A percentile compares a stretch with the other conserved stretches of the same genome.
Evolutionary conservation across 2,797 vertebrate species (phyloP).

Genomic region (Pagetopsis macropterus): DNA sequence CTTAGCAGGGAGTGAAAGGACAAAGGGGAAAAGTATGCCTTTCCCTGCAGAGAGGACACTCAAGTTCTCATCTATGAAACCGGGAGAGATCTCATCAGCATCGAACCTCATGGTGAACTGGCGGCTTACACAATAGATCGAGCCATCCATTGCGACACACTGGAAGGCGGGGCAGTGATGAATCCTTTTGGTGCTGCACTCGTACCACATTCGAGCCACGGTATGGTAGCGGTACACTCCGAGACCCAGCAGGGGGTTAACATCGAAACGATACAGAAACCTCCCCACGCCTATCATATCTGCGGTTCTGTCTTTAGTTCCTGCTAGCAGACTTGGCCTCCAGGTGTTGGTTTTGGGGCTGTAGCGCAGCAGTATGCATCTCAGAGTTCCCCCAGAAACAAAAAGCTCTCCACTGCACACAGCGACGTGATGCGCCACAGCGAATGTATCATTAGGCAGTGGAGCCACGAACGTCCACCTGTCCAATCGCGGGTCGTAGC

Average conservation of each 20-base stretch:
- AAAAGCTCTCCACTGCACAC: slow-evolving; percentile 88
- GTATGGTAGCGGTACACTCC: slow-evolving; percentile 89
- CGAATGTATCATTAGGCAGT: slow-evolving; percentile 91
- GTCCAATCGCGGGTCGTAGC: slow-evolving; percentile 90
- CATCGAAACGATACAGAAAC: slow-evolving; percentile 93
- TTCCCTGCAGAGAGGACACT: slow-evolving; percentile 82
- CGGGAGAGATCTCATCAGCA: slow-evolving; percentile 88
- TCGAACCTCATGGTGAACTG: slow-evolving; percentile 86
- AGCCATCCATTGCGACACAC: slow-evolving; percentile 80
- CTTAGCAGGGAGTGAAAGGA: slow-evolving; percentile 86
- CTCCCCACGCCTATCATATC: slow-evolving; percentile 86
- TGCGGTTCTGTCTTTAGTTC: slow-evolving; percentile 83
- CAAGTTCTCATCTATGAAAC: slow-evolving; percentile 84
- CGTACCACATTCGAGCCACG: slow-evolving; percentile 89
- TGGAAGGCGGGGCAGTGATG: slow-evolving; percentile 83
- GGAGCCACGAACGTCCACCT: slow-evolving; percentile 89
- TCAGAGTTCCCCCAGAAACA: slow-evolving; percentile 90
- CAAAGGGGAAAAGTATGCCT: slow-evolving; percentile 87
- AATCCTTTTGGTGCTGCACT: slow-evolving; percentile 81
- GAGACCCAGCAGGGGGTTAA: slow-evolving; percentile 84
- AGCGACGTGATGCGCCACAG: slow-evolving; percentile 90
- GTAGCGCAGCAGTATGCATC: slow-evolving; percentile 89
- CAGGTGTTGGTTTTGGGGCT: slow-evolving; percentile 82
- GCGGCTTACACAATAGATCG: slow-evolving; percentile 88
- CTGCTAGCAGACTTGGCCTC: slow-evolving; percentile 76